phyloP scores from a whole-genome alignment of 23 tunicate species.

The Diplosoma virens region DNA sequence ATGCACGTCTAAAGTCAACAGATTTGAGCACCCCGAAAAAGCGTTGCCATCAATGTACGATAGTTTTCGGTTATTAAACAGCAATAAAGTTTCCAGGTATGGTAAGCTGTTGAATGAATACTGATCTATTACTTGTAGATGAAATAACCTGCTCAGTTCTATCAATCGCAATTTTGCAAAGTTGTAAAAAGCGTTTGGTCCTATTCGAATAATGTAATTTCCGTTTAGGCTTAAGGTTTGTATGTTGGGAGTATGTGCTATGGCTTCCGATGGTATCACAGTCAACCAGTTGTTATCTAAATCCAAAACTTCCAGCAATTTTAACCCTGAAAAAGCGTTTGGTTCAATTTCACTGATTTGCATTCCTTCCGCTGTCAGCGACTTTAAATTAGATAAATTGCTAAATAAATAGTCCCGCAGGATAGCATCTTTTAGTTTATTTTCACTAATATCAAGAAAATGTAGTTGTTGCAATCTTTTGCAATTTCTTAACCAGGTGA shows the following conservation, averaged over 20 bases:
- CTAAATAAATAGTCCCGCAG: not conserved
- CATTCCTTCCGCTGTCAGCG: conserved; percentile 22
- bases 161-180: not conserved
- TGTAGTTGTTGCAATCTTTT: not conserved
- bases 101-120: conserved; percentile 11
- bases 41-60: conserved; percentile 22
- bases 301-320: not conserved
- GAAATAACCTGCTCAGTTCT: conserved; percentile 6
- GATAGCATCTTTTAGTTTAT: not conserved
- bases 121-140: conserved; percentile 17
- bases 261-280: conserved; percentile 1
- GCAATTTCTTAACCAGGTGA: conserved; percentile 16
- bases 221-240: conserved; percentile 18
- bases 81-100: not conserved
- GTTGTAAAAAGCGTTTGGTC: not conserved
- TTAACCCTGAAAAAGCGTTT: conserved; percentile 17
- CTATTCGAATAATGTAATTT: conserved; percentile 9
- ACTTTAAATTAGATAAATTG: not conserved
- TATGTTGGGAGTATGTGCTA: not conserved
- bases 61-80: conserved; percentile 10
- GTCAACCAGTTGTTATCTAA: conserved; percentile 9
- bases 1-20: conserved; percentile 8
- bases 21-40: conserved; percentile 3
- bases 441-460: conserved; percentile 11
- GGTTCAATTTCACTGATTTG: not conserved